phyloP scores from a whole-genome alignment of 2,113 vertebrate genomes.

The Phocoena phocoena region DNA sequence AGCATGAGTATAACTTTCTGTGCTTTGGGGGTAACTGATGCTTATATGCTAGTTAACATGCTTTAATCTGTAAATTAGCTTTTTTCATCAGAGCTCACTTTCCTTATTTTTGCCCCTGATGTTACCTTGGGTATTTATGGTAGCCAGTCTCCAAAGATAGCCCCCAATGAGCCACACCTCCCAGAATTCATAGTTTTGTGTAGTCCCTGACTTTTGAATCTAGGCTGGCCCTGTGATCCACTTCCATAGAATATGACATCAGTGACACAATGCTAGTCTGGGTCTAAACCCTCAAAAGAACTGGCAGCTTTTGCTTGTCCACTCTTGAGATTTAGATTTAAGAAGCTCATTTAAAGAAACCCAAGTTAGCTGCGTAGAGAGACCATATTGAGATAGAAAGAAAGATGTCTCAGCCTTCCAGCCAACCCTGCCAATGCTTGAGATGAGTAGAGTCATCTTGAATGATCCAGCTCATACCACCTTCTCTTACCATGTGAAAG shows the following conservation, averaged over 20 bases:
- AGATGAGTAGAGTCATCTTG: neutral
- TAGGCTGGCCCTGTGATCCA: neutral
- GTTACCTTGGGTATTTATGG: neutral
- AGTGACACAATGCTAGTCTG: neutral
- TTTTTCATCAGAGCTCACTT: constrained; percentile 15
- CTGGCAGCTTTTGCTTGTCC: neutral
- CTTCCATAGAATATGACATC: neutral
- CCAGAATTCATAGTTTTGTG: neutral
- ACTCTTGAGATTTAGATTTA: neutral
- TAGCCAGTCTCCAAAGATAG: neutral
- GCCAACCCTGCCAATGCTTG: neutral
- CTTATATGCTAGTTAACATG: neutral
- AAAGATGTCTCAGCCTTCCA: neutral
- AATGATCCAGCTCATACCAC: neutral
- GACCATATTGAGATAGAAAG: neutral
- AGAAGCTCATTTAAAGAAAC: neutral
- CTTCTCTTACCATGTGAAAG: neutral
- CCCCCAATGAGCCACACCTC: neutral
- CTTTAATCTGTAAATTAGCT: neutral
- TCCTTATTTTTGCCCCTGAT: neutral
- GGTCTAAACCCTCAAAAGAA: neutral
- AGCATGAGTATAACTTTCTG: neutral
- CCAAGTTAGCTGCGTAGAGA: neutral
- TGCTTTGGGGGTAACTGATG: neutral
- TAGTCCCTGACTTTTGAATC: neutral